Conservation (phyloP, 2,888 invertebrate genomes). For the Agrotis exclamationis region DNA sequence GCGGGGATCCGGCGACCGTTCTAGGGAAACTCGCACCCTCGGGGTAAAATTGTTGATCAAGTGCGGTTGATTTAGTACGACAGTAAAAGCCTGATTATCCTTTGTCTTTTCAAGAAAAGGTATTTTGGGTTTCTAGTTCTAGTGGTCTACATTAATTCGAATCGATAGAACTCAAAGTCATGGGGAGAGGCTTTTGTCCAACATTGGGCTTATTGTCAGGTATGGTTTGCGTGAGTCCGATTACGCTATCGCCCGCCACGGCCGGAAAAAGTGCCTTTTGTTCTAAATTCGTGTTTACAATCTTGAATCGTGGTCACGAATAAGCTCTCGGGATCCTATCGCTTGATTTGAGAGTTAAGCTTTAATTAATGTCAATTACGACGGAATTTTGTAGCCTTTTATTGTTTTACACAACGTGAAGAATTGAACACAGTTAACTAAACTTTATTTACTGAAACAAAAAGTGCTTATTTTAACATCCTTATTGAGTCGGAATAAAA, state of each 20-base stretch:
- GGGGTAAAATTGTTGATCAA: constrained; percentile 15
- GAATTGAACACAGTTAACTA: neutral
- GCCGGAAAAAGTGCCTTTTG: constrained; percentile 22
- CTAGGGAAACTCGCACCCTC: neutral
- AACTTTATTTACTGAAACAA: neutral
- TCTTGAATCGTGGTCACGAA: constrained; percentile 46
- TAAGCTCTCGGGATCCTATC: constrained; percentile 19
- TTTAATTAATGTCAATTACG: constrained; percentile 41
- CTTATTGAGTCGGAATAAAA: neutral
- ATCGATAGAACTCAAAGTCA: too few species aligned
- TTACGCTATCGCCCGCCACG: constrained; percentile 15
- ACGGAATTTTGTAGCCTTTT: constrained; percentile 20
- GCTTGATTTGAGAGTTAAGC: constrained; percentile 8
- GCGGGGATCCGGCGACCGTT: neutral
- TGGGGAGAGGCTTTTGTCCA: too few species aligned
- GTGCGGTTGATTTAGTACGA: constrained; percentile 4
- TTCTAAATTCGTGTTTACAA: constrained; percentile 31
- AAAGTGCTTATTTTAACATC: neutral
- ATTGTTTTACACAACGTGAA: neutral
- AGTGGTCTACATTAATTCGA: too few species aligned
- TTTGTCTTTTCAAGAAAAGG: neutral
- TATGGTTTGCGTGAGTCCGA: constrained; percentile 31
- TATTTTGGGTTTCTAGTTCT: neutral
- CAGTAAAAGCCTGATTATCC: neutral
- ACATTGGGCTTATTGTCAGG: neutral